Percentiles rank a stretch among this genome's conserved stretches.
These are phyloP conservation scores for Metellina segmentata DNA, from an alignment of 2,888 invertebrate species.

Conservation along the genomic window DNA sequence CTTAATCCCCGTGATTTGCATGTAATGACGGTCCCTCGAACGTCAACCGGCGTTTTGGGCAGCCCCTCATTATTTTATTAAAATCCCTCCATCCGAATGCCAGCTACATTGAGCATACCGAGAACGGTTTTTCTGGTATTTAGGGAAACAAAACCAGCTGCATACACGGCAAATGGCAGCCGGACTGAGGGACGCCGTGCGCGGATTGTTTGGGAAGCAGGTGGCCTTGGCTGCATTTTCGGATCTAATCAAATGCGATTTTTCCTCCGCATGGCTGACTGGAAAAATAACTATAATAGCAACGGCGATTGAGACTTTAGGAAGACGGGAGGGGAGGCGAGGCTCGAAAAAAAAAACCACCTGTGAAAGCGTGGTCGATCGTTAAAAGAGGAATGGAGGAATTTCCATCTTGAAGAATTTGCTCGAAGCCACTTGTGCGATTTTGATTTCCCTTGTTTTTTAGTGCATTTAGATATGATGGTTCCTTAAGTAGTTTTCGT, in stretches of 20 bases:
- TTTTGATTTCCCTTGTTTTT: too few relatives aligned
- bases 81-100: slow-evolving; percentile 2
- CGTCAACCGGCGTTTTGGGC: slow-evolving; percentile 11
- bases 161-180: slow-evolving; percentile 20
- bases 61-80: slow-evolving; percentile 11
- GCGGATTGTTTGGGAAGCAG: slow-evolving; percentile 25
- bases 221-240: slow-evolving; percentile 64
- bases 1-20: slow-evolving; percentile 41
- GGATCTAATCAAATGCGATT: slow-evolving; percentile 43
- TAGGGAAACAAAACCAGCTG: slow-evolving; percentile 55
- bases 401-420: background rate
- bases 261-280: slow-evolving; percentile 48
- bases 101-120: background rate
- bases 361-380: background rate
- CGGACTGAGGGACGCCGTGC: slow-evolving; percentile 29
- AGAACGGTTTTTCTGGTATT: slow-evolving; percentile 25
- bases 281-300: slow-evolving; percentile 33
- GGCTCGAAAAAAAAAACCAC: background rate
- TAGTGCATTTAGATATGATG: too few relatives aligned
- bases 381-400: background rate
- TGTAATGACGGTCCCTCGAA: slow-evolving; percentile 7
- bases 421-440: too few relatives aligned
- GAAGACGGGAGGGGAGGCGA: background rate
- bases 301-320: background rate
- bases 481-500: too few relatives aligned